Evolutionary conservation across 2,113 vertebrate species (phyloP), one percentile per base, ranked within the genome.

Genomic region (Bothrops jararaca): DNA sequence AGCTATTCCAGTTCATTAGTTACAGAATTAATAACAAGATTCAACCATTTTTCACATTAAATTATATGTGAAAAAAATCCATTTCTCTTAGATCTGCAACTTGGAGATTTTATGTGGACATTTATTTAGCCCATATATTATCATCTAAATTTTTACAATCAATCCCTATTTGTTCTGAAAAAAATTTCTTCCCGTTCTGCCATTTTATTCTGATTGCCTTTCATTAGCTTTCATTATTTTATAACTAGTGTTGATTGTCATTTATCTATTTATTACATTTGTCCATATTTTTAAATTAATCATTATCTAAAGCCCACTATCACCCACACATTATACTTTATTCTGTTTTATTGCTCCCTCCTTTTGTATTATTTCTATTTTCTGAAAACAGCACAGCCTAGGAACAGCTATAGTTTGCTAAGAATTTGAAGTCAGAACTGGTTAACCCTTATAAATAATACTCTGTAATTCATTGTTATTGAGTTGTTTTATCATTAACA

Each of bases 71-170:
- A 20, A 87, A 11, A 34, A 52, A 86, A 34, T 91, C 20, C 22
- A 86, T 91, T 91, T 91, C 54, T 10, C 90, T 91, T 91, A 86
- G 85, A 26, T 91, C 39, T 52, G 56, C 54, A 91, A 91, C 26
- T 86, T 60, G 42, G 15, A 50, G 13, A 57, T 86, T 39, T 86
- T 56, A 87, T 60, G 74, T 60, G 42, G 85, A 91, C 26, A 56
- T 48, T 86, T 60, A 86, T 86, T 91, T 18, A 58, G 26, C 4
- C 60, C 85, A 87, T 91, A 91, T 29, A 87, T 87, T 45, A 91
- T 60, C 56, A 87, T 50, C 20, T 34, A 91, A 57, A 60, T 91
- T 91, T 91, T 91, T 23, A 23, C 60, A 20, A 24, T 91, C 45
- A 48, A 57, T 48, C 56, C 20, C 3, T 42, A 87, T 91, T 91